phyloP scores from a whole-genome alignment of 37 sponge, comb jelly and placozoan species.

The Chondrilla cf. caribensis region DNA sequence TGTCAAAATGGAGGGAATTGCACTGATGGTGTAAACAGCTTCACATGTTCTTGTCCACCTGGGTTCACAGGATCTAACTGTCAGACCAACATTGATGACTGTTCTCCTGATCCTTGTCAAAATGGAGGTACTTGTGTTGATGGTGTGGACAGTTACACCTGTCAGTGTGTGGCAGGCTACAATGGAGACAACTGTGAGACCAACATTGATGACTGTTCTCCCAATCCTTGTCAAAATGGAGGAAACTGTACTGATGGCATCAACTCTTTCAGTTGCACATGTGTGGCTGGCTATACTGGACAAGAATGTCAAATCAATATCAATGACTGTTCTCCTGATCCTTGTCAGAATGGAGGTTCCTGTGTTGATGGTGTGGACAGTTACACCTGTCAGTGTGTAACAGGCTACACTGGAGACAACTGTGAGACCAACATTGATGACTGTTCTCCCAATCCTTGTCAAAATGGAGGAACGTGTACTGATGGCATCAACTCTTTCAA shows the following conservation, averaged over 20 bases:
- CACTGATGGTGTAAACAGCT: conserved; percentile 17
- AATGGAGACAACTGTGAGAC: conserved; percentile 30
- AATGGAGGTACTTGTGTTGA: conserved; percentile 41
- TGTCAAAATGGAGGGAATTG: conserved; percentile 38
- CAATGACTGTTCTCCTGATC: conserved; percentile 12
- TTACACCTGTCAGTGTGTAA: neutral
- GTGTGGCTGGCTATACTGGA: conserved; percentile 26
- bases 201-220: conserved; percentile 17
- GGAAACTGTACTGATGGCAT: conserved; percentile 1
- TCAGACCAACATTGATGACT: conserved; percentile 21
- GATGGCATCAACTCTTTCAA: conserved; percentile 27
- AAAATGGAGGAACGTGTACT: conserved; percentile 33
- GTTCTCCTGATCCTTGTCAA: conserved; percentile 22
- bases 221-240: conserved; percentile 30
- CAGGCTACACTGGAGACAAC: conserved; percentile 2
- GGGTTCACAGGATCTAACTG: conserved; percentile 13
- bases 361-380: conserved; percentile 23
- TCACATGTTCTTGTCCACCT: neutral
- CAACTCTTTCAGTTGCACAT: neutral
- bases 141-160: conserved; percentile 12
- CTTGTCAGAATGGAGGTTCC: conserved; percentile 25
- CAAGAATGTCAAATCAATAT: conserved; percentile 9
- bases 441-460: neutral
- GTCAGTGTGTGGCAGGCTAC: conserved; percentile 39
- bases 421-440: conserved; percentile 28